Evolutionary conservation across 2,797 vertebrate species (phyloP).

Genomic region (Nasua narica): DNA sequence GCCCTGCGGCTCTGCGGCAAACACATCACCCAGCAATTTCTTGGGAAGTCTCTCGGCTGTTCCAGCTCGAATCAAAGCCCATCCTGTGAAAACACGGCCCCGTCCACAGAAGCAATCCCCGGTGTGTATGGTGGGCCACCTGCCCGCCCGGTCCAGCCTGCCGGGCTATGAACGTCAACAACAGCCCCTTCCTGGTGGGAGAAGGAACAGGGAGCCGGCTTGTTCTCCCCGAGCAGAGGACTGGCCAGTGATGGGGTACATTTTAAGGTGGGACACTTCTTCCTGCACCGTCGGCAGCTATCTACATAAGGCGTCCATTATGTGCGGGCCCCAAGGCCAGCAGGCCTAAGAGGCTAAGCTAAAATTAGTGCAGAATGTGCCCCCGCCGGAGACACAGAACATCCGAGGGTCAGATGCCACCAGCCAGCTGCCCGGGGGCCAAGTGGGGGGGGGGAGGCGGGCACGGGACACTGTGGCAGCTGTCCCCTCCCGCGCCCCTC

Average conservation of each 20-base stretch:
- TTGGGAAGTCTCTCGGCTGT: constrained; percentile 40
- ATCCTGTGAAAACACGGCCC: constrained; percentile 75
- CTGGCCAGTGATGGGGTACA: constrained; percentile 63
- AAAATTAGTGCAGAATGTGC: constrained; percentile 76
- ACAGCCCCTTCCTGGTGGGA: constrained; percentile 77
- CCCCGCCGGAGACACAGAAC: constrained; percentile 42
- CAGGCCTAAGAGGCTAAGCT: constrained; percentile 70
- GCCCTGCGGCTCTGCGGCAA: not conserved
- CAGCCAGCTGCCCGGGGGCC: not conserved
- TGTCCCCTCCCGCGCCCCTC: not conserved
- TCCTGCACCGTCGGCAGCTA: constrained; percentile 44
- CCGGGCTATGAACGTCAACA: constrained; percentile 78
- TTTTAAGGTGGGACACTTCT: constrained; percentile 67
- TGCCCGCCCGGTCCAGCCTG: constrained; percentile 69
- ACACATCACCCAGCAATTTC: not conserved
- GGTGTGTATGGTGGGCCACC: constrained; percentile 76
- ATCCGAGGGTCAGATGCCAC: constrained; percentile 53
- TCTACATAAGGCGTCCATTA: constrained; percentile 80
- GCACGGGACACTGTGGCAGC: not conserved
- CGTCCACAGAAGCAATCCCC: constrained; percentile 60
- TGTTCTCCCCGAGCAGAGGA: constrained; percentile 79
- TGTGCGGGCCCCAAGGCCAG: constrained; percentile 63
- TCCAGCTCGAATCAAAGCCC: constrained; percentile 57
- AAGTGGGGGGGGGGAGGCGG: not conserved
- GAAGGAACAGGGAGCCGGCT: constrained; percentile 80